A percentile compares a stretch with the other conserved stretches of the same genome.
These are phyloP conservation scores for Labia minor DNA, from an alignment of 2,888 invertebrate genomes.

Conservation along the genomic window DNA sequence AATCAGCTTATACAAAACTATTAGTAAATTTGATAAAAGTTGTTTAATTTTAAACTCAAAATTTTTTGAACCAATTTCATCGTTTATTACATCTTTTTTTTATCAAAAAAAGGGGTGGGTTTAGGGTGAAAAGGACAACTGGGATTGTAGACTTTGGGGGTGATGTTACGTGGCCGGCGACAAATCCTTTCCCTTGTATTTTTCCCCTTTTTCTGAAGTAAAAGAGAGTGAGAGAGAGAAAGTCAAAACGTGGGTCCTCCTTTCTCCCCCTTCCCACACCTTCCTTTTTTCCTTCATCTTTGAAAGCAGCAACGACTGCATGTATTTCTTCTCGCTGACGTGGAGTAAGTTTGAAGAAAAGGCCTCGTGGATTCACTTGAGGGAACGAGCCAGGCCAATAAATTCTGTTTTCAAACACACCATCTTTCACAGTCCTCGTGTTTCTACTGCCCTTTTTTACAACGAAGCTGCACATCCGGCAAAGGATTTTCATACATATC, in stretches of 20 bases:
- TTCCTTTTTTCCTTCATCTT: not conserved
- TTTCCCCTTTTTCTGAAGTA: not conserved
- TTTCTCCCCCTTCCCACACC: not conserved
- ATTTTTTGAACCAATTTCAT: not conserved
- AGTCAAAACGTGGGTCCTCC: slow-evolving; percentile 1
- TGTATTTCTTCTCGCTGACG: not conserved
- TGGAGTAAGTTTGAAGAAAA: not conserved
- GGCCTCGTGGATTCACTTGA: not conserved
- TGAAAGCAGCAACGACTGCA: not conserved
- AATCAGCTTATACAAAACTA: too few relatives aligned
- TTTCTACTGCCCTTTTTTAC: not conserved
- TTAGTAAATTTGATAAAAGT: too few relatives aligned
- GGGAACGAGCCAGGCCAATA: not conserved
- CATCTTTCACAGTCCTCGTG: slow-evolving; percentile 1
- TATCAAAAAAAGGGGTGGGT: too few relatives aligned
- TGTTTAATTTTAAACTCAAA: not conserved
- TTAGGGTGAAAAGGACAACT: not conserved
- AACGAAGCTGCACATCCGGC: not conserved
- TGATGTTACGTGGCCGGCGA: not conserved
- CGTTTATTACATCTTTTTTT: not conserved
- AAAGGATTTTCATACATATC: not conserved
- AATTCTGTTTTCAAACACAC: slow-evolving; percentile 7
- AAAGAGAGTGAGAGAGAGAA: not conserved
- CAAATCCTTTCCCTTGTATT: not conserved
- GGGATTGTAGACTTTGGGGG: too few relatives aligned